These are phyloP conservation scores for Pelodytes ibericus DNA, from an alignment of 2,797 vertebrate genomes.

Conservation along the genomic window DNA sequence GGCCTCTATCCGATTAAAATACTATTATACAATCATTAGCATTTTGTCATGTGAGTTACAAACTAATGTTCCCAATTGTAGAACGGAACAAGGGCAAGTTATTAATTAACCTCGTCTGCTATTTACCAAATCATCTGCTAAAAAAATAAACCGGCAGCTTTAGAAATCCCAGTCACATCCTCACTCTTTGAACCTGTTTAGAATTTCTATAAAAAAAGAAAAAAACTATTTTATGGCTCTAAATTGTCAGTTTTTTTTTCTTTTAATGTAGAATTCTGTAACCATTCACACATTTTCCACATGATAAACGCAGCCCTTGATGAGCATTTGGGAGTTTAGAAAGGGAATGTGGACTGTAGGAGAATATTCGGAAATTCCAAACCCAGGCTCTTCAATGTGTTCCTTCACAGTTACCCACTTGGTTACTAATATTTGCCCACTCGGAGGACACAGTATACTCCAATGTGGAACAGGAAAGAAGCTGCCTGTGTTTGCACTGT, in stretches of 20 bases:
- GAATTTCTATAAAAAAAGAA: too few relatives aligned
- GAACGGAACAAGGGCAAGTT: conserved; percentile 40
- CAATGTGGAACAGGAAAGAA: conserved; percentile 20
- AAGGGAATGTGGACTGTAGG: conserved; percentile 53
- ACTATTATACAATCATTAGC: conserved; percentile 23
- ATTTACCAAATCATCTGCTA: conserved; percentile 52
- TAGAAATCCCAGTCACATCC: not conserved
- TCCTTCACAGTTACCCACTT: conserved; percentile 51
- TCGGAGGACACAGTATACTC: conserved; percentile 25
- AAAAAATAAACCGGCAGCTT: conserved; percentile 8
- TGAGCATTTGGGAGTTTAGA: conserved; percentile 45
- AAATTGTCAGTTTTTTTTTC: not conserved
- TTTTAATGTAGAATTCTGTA: not conserved
- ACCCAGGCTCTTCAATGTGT: conserved; percentile 42
- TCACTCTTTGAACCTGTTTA: too few relatives aligned
- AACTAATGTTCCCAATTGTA: conserved; percentile 36
- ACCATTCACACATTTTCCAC: not conserved
- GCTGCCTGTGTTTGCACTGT: conserved; percentile 24
- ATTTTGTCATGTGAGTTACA: conserved; percentile 35
- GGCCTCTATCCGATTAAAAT: not conserved
- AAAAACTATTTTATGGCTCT: not conserved
- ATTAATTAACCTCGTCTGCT: conserved; percentile 50
- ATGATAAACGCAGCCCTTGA: conserved; percentile 26
- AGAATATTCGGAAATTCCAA: conserved; percentile 52
- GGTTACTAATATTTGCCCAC: conserved; percentile 54